Base-by-base conservation (phyloP, 64 coral and sea anemone species). In the Actinia equina region DNA sequence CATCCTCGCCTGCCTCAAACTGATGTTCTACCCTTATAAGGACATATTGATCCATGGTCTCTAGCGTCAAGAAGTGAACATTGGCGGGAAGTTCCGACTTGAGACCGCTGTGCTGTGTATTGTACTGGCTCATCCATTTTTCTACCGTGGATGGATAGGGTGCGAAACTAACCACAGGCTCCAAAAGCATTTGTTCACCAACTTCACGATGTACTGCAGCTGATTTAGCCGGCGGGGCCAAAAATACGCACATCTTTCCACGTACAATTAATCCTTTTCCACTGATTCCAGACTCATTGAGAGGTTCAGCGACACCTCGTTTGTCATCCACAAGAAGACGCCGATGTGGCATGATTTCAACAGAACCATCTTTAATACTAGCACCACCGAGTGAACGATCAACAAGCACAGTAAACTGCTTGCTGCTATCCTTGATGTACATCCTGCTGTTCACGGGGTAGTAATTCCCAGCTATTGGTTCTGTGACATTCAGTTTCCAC, bases 1-100 rank as follows among this genome's bases (percentile, higher is more conserved):
- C 53, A 45, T 99, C 97, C 43, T 99, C 97, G 44, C 83, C 97
- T 26, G 82, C 93, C 64, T 87, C 93, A 41, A 89, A 99, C 82
- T 99, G 97, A 84, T 99, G 97, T 88, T 99, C 97, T 18, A 99
- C 62, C 54, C 97, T 91, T 27, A 99, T 88, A 84, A 99, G 71
- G 12, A 88, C 62, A 51, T 77, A 60, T 37, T 95, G 60, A 62
- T 88, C 64, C 78, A 89, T 88, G 5, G 88, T 99, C 76, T 99
- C 97, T 22, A 99, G 61, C 20, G 97, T 99, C 88, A 99, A 43
- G 18, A 99, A 56, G 74, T 99, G 97, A 14, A 99, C 86, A 82
- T 99, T 99, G 13, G 51, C 71, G 23, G 97, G 97, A 14, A 99
- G 83, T 23, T 95, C 85, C 49, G 86, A 88, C 9, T 77, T 93